These are phyloP conservation scores for Rhinolophus ferrumequinum DNA, from an alignment of 2,113 vertebrate genomes.

Conservation along the genomic window DNA sequence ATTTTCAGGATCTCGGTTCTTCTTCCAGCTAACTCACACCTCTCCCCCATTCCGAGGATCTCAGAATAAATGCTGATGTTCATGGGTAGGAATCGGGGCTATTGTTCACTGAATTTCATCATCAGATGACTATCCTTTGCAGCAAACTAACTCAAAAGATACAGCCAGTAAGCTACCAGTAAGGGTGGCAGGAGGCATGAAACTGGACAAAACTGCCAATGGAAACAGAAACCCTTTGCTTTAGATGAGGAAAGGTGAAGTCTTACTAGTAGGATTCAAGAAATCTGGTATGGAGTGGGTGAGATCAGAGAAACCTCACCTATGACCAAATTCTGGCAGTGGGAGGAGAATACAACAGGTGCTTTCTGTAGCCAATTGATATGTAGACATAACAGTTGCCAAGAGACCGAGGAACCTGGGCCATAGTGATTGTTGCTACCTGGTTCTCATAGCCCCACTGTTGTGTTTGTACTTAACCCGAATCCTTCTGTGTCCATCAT, in stretches of 20 bases:
- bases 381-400: neutral
- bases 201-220: neutral
- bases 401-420: neutral
- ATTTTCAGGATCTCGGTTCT: conserved; percentile 1
- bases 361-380: neutral
- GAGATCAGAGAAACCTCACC: neutral
- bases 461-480: neutral
- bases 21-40: neutral
- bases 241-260: neutral
- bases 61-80: conserved; percentile 39
- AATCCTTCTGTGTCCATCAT: neutral
- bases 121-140: neutral
- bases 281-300: neutral
- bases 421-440: neutral
- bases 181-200: neutral
- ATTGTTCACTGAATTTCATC: neutral
- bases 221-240: neutral
- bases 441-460: neutral
- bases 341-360: neutral
- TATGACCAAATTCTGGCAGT: conserved; percentile 29
- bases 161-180: neutral
- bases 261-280: neutral
- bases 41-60: neutral
- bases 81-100: neutral
- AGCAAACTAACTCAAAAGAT: neutral